Percentiles rank a stretch among this genome's conserved stretches.
phyloP scores from a whole-genome alignment of 2,888 invertebrate genomes.

The Macaria liturata region DNA sequence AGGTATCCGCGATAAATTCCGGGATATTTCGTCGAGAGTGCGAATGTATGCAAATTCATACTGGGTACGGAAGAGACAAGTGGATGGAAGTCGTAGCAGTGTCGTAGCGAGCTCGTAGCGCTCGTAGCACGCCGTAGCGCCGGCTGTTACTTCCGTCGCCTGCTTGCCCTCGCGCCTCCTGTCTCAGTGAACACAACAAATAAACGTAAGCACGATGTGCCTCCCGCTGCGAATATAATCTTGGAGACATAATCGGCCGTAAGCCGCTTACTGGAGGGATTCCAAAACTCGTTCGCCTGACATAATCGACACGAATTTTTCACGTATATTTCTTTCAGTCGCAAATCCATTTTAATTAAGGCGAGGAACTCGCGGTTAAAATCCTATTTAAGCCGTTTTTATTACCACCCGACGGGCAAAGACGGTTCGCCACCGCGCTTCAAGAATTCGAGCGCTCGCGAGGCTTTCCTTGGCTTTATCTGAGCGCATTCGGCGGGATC shows the following conservation, averaged over 20 bases:
- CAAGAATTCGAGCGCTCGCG: conserved; percentile 76
- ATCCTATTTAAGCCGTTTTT: conserved; percentile 83
- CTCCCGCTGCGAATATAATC: conserved; percentile 51
- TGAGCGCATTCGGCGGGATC: conserved; percentile 63
- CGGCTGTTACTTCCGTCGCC: conserved; percentile 69
- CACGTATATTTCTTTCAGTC: conserved; percentile 81
- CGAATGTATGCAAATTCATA: conserved; percentile 32
- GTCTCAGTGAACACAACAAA: conserved; percentile 38
- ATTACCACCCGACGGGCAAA: conserved; percentile 81
- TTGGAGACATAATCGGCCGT: conserved; percentile 50
- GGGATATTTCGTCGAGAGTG: conserved; percentile 16
- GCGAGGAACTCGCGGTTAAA: conserved; percentile 82
- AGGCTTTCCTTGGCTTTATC: conserved; percentile 76
- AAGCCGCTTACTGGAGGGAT: conserved; percentile 71
- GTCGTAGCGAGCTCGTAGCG: conserved; percentile 30
- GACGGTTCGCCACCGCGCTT: conserved; percentile 76
- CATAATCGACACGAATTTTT: conserved; percentile 81
- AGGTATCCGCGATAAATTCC: conserved; percentile 8
- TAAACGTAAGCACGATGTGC: conserved; percentile 38
- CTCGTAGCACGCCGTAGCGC: conserved; percentile 30
- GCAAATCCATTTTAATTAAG: conserved; percentile 84
- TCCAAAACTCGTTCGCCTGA: conserved; percentile 71
- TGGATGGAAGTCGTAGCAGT: conserved; percentile 30
- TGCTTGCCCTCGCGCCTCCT: conserved; percentile 22
- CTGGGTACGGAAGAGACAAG: conserved; percentile 36